Evolutionary conservation across 2,113 vertebrate genomes (phyloP).

Genomic region (Tragelaphus buxtoni): DNA sequence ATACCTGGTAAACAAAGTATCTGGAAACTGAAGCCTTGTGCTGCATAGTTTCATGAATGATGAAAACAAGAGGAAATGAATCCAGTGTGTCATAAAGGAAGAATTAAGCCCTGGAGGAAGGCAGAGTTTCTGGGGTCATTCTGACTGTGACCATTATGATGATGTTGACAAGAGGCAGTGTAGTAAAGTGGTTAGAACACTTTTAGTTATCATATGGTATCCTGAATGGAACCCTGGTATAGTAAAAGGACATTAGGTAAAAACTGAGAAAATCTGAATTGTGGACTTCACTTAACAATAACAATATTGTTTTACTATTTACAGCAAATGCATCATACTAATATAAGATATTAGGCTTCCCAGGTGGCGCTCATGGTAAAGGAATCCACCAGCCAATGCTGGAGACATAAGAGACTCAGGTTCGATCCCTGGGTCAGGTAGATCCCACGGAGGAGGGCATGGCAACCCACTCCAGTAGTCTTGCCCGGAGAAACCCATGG

Average conservation of each 20-base stretch:
- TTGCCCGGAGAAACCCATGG: background rate
- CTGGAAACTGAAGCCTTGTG: background rate
- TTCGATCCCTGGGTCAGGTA: background rate
- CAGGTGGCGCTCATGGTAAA: background rate
- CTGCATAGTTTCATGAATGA: background rate
- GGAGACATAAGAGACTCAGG: background rate
- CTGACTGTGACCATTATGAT: background rate
- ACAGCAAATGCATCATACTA: background rate
- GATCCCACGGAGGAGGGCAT: fast-evolving
- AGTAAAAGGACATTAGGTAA: background rate
- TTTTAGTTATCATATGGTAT: background rate
- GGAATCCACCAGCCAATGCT: fast-evolving
- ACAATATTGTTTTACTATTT: background rate
- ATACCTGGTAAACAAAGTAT: background rate
- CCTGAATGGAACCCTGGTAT: background rate
- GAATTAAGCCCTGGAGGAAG: background rate
- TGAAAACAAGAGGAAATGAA: background rate
- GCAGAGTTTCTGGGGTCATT: background rate
- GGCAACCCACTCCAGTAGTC: background rate
- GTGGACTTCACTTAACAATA: background rate
- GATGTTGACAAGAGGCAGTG: background rate
- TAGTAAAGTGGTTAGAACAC: background rate
- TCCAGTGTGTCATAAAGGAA: background rate
- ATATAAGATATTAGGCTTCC: background rate
- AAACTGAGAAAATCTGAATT: background rate